A percentile compares a stretch with the other conserved stretches of the same genome.
Evolutionary conservation across 2,797 vertebrate genomes (phyloP).

Genomic region (Myoxocephalus aenaeus): DNA sequence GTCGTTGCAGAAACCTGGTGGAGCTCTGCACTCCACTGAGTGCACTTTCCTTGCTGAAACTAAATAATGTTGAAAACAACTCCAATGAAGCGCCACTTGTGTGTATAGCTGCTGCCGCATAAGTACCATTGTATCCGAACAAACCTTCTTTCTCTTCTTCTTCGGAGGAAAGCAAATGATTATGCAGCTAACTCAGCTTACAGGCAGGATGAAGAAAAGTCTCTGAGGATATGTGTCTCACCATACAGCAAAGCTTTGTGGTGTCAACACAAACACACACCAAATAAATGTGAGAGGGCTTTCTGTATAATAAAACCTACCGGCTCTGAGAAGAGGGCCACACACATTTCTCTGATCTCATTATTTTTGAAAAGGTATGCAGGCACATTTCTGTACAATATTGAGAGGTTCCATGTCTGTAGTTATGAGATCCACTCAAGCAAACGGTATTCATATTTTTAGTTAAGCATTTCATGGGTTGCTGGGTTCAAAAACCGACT

Average conservation of each 20-base stretch:
- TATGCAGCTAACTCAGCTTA: constrained; percentile 70
- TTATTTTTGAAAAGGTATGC: constrained; percentile 20
- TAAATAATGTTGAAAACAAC: constrained; percentile 24
- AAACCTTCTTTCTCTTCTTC: constrained; percentile 56
- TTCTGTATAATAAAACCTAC: constrained; percentile 29
- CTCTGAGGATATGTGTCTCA: constrained; percentile 57
- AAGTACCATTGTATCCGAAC: constrained; percentile 54
- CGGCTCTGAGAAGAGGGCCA: neutral
- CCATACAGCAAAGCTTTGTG: constrained; percentile 46
- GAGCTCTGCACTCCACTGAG: neutral
- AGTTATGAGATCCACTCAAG: constrained; percentile 1
- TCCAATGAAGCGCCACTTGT: neutral
- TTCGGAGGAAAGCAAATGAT: constrained; percentile 57
- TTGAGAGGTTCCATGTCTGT: neutral
- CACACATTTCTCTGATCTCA: constrained; percentile 30
- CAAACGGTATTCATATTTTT: constrained; percentile 1
- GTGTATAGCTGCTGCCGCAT: constrained; percentile 29
- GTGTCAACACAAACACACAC: constrained; percentile 47
- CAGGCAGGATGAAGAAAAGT: constrained; percentile 56
- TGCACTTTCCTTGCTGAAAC: neutral
- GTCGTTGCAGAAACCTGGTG: neutral
- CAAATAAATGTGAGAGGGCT: constrained; percentile 28
- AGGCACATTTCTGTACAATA: constrained; percentile 7
- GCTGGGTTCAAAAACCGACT: constrained; percentile 2
- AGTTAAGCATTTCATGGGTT: neutral